Evolutionary conservation across 2,888 invertebrate genomes (phyloP), one percentile per base, ranked within the genome.

Genomic region (Elysia crispata): DNA sequence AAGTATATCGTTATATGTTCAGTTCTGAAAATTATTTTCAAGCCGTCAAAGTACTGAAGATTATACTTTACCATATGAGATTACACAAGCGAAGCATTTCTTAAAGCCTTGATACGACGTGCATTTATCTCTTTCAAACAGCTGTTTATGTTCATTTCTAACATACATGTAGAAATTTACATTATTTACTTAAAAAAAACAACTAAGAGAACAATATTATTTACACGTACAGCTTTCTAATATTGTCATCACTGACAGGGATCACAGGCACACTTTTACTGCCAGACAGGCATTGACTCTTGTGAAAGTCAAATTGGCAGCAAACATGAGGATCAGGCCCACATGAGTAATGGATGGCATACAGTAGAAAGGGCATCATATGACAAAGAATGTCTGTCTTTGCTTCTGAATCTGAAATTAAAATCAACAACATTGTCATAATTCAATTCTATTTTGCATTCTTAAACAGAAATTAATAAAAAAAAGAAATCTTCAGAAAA

Each of bases 281-380:
- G 95, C 96, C 18, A 95, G 95, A 0, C 96, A 96, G 83, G 98
- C 93, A 81, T 97, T 94, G 90, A 95, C 96, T 95, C 92, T 96
- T 96, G n/a, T 96, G 94, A 91, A 99, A 99, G 92, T 99, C 99
- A 92, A 99, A 99, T 92, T 99, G 98, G 90, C 98, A 99, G 91
- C 99, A 99, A 49, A 95, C 94, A 93, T 95, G 95, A 0, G 98
- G 97, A 93, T 99, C 98, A 0, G 99, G 99, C 0, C 99, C 99
- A 91, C 99, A 99, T 0, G 99, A 97, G 0, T 99, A 83, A 1
- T 86, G 98, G 13, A 98, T 94, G 90, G 98, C 98, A 88, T 99
- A 99, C 0, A 97, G 97, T 92, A 98, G 98, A 93, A 99, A 99
- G 0, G 99, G 99, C 97, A 99, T 98, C 95, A 98, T 95, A 90